phyloP scores from a whole-genome alignment of 2,888 invertebrate species.

The Cabera pusaria region DNA sequence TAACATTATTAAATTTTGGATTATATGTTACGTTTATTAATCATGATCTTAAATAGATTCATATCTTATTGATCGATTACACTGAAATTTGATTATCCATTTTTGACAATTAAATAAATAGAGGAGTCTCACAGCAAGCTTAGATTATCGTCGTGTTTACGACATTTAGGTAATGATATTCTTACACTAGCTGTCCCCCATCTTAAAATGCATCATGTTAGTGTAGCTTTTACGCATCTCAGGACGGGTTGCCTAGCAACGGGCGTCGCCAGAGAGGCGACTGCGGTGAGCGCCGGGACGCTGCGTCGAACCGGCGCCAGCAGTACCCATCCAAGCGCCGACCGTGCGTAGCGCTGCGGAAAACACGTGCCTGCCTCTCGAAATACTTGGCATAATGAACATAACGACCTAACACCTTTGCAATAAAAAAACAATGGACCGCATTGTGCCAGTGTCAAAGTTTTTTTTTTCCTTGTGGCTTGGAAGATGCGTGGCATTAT shows the following conservation, averaged over 20 bases:
- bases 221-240: slow-evolving; percentile 14
- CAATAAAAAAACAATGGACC: slow-evolving; percentile 13
- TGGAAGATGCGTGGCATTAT: slow-evolving; percentile 1
- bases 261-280: slow-evolving; percentile 64
- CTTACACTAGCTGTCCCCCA: slow-evolving; percentile 16
- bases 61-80: not conserved
- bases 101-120: no score
- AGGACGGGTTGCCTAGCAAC: slow-evolving; percentile 70
- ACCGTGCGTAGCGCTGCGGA: slow-evolving; percentile 44
- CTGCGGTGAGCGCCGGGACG: slow-evolving; percentile 69
- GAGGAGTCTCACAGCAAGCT: no score
- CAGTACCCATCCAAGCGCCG: slow-evolving; percentile 51
- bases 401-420: slow-evolving; percentile 6
- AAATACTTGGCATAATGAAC: slow-evolving; percentile 17
- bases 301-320: slow-evolving; percentile 60
- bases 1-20: no score
- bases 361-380: no score
- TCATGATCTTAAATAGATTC: no score
- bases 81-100: no score
- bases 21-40: no score
- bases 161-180: no score
- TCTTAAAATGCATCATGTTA: slow-evolving; percentile 18
- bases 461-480: slow-evolving; percentile 4
- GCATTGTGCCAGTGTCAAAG: slow-evolving; percentile 2
- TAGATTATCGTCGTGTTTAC: no score